phyloP scores from a whole-genome alignment of 92 coral and sea anemone species.

The Porites lobata region DNA sequence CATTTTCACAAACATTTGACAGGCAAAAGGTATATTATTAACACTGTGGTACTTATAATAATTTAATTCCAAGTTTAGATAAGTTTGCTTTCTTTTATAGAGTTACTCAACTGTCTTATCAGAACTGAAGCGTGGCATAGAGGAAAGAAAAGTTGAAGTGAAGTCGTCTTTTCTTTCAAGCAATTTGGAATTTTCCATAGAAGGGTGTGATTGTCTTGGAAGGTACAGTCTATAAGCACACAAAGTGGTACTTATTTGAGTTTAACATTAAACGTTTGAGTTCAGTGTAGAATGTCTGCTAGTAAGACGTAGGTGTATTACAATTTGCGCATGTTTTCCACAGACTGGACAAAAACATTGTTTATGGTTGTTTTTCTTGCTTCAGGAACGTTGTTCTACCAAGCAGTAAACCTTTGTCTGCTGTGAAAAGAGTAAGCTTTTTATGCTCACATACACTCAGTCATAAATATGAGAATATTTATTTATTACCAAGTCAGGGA shows the following conservation, averaged over 20 bases:
- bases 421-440: slow-evolving; percentile 40
- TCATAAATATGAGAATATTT: not conserved
- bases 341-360: not conserved
- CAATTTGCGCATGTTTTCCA: not conserved
- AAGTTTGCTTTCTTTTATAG: slow-evolving; percentile 21
- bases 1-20: slow-evolving; percentile 62
- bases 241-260: not conserved
- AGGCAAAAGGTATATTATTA: slow-evolving; percentile 42
- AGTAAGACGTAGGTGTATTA: no score
- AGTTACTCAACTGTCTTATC: slow-evolving; percentile 59
- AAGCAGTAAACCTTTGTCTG: slow-evolving; percentile 15
- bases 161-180: slow-evolving; percentile 53
- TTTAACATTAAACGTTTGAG: no score
- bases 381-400: slow-evolving; percentile 16
- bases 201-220: slow-evolving; percentile 75
- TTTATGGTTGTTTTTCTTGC: not conserved
- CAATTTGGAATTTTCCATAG: slow-evolving; percentile 71
- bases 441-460: not conserved
- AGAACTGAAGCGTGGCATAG: slow-evolving; percentile 65
- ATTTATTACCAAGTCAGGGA: no score
- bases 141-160: slow-evolving; percentile 48
- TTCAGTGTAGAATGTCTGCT: no score
- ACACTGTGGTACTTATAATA: not conserved
- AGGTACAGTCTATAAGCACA: slow-evolving; percentile 53
- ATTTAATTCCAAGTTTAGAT: not conserved